phyloP scores from a whole-genome alignment of 2,113 vertebrate genomes.

The Gnathonemus echidnorhynchus region DNA sequence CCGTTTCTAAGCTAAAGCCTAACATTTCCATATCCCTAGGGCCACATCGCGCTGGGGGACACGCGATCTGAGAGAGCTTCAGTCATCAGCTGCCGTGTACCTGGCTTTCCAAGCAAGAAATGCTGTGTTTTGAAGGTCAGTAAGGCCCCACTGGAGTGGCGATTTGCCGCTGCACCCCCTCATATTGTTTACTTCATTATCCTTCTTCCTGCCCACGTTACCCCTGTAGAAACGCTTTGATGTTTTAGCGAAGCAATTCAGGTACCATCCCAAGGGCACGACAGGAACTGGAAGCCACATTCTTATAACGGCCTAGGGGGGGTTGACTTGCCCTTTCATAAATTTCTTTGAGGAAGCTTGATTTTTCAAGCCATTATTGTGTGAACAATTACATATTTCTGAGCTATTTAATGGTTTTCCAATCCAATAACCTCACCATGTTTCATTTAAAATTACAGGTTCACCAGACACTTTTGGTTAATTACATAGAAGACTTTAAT shows the following conservation, averaged over 20 bases:
- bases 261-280: background rate
- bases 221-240: background rate
- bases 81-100: background rate
- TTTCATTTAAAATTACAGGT: background rate
- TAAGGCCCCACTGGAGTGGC: background rate
- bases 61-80: background rate
- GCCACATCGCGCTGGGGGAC: background rate
- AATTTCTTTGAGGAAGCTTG: background rate
- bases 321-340: background rate
- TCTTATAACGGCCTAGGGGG: background rate
- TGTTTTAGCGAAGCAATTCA: background rate
- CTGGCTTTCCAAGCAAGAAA: background rate
- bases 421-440: background rate
- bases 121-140: background rate
- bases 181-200: background rate
- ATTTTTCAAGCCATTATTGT: background rate
- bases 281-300: background rate
- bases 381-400: background rate
- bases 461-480: background rate
- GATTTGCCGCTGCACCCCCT: background rate
- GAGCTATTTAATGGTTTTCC: background rate
- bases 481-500: background rate
- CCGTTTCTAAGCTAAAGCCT: background rate
- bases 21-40: background rate
- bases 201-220: background rate